Evolutionary conservation across 1,140 invertebrate genomes (phyloP).

Genomic region (Pseudomyrmex concolor): DNA sequence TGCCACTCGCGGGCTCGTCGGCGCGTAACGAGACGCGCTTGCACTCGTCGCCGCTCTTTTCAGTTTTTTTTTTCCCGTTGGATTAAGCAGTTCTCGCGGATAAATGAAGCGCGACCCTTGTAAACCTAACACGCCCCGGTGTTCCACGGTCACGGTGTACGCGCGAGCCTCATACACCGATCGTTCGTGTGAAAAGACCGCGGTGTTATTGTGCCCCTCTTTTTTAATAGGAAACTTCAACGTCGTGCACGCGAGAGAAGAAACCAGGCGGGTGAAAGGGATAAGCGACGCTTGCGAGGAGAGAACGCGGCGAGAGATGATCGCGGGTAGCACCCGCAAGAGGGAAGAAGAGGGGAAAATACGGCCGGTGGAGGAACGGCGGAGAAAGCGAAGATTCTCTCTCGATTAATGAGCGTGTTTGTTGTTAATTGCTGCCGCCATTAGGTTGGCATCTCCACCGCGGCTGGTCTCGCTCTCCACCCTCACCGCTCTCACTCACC

Average conservation of each 20-base stretch:
- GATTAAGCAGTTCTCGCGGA: slow-evolving; percentile 24
- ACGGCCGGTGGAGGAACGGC: slow-evolving; percentile 39
- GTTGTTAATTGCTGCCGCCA: slow-evolving; percentile 85
- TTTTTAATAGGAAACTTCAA: slow-evolving; percentile 73
- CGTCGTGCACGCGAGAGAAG: slow-evolving; percentile 57
- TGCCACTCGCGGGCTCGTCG: background rate
- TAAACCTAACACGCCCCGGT: slow-evolving; percentile 59
- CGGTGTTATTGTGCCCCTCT: slow-evolving; percentile 45
- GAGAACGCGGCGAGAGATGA: background rate
- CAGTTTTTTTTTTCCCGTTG: background rate
- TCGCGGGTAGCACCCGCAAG: background rate
- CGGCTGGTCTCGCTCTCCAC: slow-evolving; percentile 1
- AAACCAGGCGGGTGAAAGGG: slow-evolving; percentile 64
- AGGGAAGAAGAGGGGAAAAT: slow-evolving; percentile 51
- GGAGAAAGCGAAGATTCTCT: slow-evolving; percentile 73
- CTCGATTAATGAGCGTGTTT: slow-evolving; percentile 86
- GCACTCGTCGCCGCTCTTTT: slow-evolving; percentile 2
- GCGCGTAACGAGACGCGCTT: slow-evolving; percentile 1
- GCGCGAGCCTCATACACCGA: slow-evolving; percentile 32
- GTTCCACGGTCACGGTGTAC: slow-evolving; percentile 12
- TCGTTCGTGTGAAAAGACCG: slow-evolving; percentile 72
- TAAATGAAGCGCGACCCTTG: slow-evolving; percentile 63
- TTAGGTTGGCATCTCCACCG: slow-evolving; percentile 83
- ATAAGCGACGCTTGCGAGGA: slow-evolving; percentile 66
- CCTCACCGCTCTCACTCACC: slow-evolving; percentile 47